Conservation (phyloP, 2,888 invertebrate genomes). For the Drosophila anceps region DNA sequence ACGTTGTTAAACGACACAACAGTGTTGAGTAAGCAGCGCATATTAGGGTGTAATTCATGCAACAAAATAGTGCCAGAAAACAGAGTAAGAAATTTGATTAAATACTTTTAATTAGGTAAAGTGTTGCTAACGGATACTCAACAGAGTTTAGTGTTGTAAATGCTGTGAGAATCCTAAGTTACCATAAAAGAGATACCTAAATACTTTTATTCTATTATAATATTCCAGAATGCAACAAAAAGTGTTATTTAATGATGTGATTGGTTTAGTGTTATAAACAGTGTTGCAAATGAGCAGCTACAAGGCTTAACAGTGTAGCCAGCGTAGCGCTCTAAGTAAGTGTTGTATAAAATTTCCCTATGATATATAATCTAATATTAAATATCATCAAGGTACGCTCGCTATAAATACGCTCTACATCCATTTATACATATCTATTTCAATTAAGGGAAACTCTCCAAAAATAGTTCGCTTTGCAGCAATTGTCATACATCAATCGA, state of each 20-base stretch:
- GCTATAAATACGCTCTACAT: slow-evolving; percentile 4
- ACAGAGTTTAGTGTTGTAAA: not conserved
- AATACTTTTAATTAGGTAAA: too few relatives aligned
- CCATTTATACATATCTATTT: not conserved
- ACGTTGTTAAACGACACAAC: not conserved
- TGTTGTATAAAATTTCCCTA: not conserved
- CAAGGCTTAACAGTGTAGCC: not conserved
- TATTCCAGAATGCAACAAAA: not conserved
- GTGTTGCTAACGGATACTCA: not conserved
- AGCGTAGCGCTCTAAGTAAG: not conserved
- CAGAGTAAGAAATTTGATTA: too few relatives aligned
- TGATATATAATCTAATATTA: not conserved
- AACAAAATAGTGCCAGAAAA: too few relatives aligned
- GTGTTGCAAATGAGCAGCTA: not conserved
- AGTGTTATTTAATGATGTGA: not conserved
- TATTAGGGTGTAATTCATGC: not conserved
- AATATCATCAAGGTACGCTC: not conserved
- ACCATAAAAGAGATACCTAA: not conserved
- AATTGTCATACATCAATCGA: slow-evolving; percentile 20
- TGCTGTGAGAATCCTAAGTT: not conserved
- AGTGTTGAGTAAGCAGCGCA: not conserved
- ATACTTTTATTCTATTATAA: too few relatives aligned
- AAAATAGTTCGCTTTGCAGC: slow-evolving; percentile 24
- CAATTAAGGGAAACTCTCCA: slow-evolving; percentile 7
- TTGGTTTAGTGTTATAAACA: not conserved